Base-by-base conservation (phyloP, 2,888 invertebrate genomes). In the Agelastica alni region DNA sequence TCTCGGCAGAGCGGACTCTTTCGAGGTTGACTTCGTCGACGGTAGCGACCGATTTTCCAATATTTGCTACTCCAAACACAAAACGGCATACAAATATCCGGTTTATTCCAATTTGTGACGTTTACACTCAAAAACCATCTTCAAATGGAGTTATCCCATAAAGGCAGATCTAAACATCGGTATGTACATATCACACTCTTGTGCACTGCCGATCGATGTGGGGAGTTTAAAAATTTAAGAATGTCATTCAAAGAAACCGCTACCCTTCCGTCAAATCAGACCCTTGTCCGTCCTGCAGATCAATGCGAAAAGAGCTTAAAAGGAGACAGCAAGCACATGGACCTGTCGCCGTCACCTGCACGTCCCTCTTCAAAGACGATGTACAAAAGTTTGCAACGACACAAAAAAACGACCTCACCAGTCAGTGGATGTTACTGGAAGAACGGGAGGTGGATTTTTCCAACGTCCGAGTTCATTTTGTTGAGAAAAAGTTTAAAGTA, bases 321-420 rank as follows among this genome's bases (percentile, higher is more conserved):
- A 65, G 65, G 66, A 66, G 65, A 66, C 61, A 55, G 60, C 56
- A 14, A 49, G 46, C 57, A 57, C 54, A 61, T 48, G 61, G 55
- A 62, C 61, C 62, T 61, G 61, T 61, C 61, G 58, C 49, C 64
- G 64, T 67, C 67, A 68, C 67, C 67, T 67, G 66, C 64, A 67
- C 59, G 31, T 58, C 60, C 60, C 56, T 58, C 58, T 58, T 56
- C 51, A 60, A 58, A 58, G 51, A 58, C 58, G 45, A 31, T 37
- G 45, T 41, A 55, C 60, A 41, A 55, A n/a, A 59, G 51, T 56
- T 56, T 51, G 49, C 54, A n/a, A n/a, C n/a, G 30, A 44, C 44
- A 44, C 44, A 44, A 34, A 54, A 52, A 53, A 37, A 43, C 37
- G 26, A 20, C 12, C n/a, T n/a, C n/a, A n/a, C n/a, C 36, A 10